Evolutionary conservation across 1,140 invertebrate genomes (phyloP), one percentile per base, ranked within the genome.

Genomic region (Drosophila repletoides): DNA sequence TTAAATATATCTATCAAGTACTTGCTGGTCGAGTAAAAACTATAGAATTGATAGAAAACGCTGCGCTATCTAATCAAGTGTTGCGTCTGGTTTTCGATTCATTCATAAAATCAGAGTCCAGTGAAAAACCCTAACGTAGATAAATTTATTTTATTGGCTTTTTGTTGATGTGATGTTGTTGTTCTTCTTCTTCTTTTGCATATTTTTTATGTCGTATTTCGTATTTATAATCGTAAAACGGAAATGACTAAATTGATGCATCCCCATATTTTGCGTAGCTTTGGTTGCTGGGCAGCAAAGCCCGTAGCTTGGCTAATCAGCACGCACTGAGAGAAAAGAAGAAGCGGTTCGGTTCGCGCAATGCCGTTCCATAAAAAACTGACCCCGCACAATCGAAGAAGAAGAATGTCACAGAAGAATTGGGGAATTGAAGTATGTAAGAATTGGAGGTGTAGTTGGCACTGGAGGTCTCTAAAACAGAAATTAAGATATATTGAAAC

Each of bases 171-270:
- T 33, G 22, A 17, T 43, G 26, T 48, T 48, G 10, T 24, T 22
- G 19, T 28, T 26, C 29, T 9, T 19, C n/a, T n/a, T n/a, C n/a
- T n/a, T n/a, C n/a, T n/a, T n/a, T n/a, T n/a, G n/a, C n/a, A n/a
- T n/a, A n/a, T n/a, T n/a, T n/a, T n/a, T n/a, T n/a, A n/a, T n/a
- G n/a, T 28, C n/a, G 2, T 21, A 24, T 19, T 43, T 31, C 9
- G 10, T 24, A 22, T 29, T 36, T 19, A 12, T 26, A 17, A 26
- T 31, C 15, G 29, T 52, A 65, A 34, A 79, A 61, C 79, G 79
- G 79, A 83, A 74, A 61, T 67, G 58, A 70, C 70, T 67, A 67
- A 83, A 84, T 71, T 83, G 65, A 65, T 56, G 79, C 80, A 83
- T 83, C 59, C 64, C 73, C 53, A 56, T 56, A 68, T 58, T 33